A percentile compares a stretch with the other conserved stretches of the same genome.
These are phyloP conservation scores for Electrophaes corylata DNA, from an alignment of 2,888 invertebrate species.

Conservation along the genomic window DNA sequence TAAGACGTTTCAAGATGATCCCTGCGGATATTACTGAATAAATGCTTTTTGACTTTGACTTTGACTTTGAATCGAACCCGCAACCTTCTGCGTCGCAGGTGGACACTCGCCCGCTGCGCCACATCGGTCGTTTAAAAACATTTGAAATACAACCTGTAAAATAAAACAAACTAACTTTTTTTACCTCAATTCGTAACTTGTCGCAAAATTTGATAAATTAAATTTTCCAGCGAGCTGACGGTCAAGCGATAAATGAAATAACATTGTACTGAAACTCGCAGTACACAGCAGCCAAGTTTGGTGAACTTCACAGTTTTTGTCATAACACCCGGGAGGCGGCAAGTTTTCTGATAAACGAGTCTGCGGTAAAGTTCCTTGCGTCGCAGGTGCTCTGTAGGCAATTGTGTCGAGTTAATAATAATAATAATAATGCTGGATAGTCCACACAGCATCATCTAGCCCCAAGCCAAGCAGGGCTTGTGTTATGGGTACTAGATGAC, in stretches of 20 bases:
- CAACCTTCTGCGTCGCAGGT: no score
- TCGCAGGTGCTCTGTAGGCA: constrained; percentile 32
- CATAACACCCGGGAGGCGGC: constrained; percentile 23
- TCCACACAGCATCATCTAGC: no score
- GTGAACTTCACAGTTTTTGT: constrained; percentile 37
- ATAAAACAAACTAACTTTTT: constrained; percentile 11
- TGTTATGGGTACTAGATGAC: no score
- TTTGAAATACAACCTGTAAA: constrained; percentile 5
- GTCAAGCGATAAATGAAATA: constrained; percentile 41
- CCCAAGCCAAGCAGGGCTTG: no score
- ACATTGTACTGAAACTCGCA: constrained; percentile 35
- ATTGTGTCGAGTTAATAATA: constrained; percentile 7
- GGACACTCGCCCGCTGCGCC: no score
- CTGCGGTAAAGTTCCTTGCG: constrained; percentile 29
- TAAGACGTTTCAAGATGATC: no score
- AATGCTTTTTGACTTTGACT: no score
- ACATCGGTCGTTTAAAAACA: no score
- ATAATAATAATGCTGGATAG: no score
- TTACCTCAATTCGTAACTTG: constrained; percentile 11
- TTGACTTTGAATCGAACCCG: no score
- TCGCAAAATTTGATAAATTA: constrained; percentile 37
- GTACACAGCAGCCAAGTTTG: constrained; percentile 35
- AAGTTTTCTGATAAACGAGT: constrained; percentile 35
- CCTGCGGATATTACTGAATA: no score
- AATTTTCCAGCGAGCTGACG: constrained; percentile 39